Evolutionary conservation across 1,140 invertebrate genomes (phyloP), one percentile per base, ranked within the genome.

Genomic region (Yoshiicerus persimilis): DNA sequence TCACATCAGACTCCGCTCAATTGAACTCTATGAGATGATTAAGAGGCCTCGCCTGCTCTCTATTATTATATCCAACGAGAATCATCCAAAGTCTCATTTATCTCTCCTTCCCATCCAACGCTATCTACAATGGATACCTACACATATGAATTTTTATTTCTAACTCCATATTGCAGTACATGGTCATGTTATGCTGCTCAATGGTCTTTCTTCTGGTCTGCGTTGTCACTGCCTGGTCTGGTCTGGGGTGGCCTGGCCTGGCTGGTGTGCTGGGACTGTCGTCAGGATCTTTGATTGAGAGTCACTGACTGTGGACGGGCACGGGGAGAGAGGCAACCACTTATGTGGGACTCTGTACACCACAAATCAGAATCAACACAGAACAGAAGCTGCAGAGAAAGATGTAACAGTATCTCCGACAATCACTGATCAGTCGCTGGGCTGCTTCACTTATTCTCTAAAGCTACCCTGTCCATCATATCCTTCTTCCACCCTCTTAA

Each of bases 1-100:
- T 70, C 80, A 66, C 20, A 62, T 34, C 34, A 70, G 16, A 34
- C 23, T 30, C 25, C 13, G 32, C 87, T 87, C 87, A 87, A 87
- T 87, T 87, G 87, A 83, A 56, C 87, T 87, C 70, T 87, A 87
- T 87, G 87, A 87, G 75, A 87, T 84, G 87, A 87, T 87, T 87
- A 87, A 87, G 70, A 87, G 87, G 23, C 86, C 64, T 87, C 25
- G 32, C 38, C 25, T 20, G 34, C 30, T 41, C 47, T 23, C 38
- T n/a, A n/a, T n/a, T n/a, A n/a, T n/a, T n/a, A n/a, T n/a, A 41
- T 30, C 27, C 83, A 77, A 38, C 75, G 16, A 66, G 62, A 66
- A 9, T 30, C 32, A 30, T 25, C 25, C 34, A 36, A 83, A 66
- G 25, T n/a, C 41, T 47, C 41, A n/a, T n/a, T n/a, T n/a, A n/a